phyloP scores from a whole-genome alignment of 2,888 invertebrate species.

The Cephus pygmeus region DNA sequence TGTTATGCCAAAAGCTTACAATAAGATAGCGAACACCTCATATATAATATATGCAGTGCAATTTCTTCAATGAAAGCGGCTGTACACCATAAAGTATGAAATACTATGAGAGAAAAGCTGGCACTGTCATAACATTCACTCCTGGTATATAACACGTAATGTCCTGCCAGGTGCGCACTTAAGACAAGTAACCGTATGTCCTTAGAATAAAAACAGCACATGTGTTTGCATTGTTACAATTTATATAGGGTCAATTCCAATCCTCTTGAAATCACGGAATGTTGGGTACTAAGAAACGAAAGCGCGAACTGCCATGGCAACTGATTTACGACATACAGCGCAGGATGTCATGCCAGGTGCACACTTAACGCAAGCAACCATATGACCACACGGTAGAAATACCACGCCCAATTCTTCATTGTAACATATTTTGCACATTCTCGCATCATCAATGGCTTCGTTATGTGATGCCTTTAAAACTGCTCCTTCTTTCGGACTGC shows the following conservation, averaged over 20 bases:
- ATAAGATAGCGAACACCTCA: constrained; percentile 20
- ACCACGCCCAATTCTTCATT: constrained; percentile 88
- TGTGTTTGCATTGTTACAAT: not conserved
- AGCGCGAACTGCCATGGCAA: constrained; percentile 76
- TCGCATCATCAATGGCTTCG: constrained; percentile 64
- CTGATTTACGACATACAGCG: constrained; percentile 85
- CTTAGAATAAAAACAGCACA: not conserved
- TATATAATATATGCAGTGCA: not conserved
- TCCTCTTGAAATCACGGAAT: not conserved
- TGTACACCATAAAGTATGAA: constrained; percentile 30
- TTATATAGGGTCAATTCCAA: not conserved
- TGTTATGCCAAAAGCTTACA: constrained; percentile 12
- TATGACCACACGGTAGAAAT: constrained; percentile 95
- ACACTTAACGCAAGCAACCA: constrained; percentile 92
- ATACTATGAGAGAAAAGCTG: constrained; percentile 46
- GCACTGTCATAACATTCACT: not conserved
- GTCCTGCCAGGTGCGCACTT: not conserved
- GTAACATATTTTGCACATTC: constrained; percentile 92
- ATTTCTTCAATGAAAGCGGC: constrained; percentile 14
- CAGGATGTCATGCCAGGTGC: constrained; percentile 87
- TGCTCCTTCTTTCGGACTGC: constrained; percentile 20
- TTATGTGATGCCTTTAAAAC: constrained; percentile 35
- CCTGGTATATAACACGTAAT: not conserved
- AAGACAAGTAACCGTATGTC: not conserved
- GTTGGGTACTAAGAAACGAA: constrained; percentile 67